These are phyloP conservation scores for Oedothorax gibbosus DNA, from an alignment of 1,140 invertebrate species.

Conservation along the genomic window DNA sequence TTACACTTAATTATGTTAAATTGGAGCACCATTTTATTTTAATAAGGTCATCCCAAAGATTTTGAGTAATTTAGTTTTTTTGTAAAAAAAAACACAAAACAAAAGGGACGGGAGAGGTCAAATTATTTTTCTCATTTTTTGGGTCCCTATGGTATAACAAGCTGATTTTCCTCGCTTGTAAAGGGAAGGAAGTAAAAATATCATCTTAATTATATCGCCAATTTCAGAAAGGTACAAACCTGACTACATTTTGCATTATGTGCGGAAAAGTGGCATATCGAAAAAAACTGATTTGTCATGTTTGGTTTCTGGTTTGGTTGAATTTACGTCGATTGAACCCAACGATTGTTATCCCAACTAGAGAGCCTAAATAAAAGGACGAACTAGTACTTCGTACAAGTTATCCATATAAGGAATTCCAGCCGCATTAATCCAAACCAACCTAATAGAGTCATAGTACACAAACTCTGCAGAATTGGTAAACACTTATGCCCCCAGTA, in stretches of 20 bases:
- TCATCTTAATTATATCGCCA: conserved; percentile 52
- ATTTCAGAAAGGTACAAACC: conserved; percentile 32
- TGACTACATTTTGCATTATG: conserved; percentile 41
- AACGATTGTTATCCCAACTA: no score
- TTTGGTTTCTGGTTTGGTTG: no score
- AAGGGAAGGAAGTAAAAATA: conserved; percentile 18
- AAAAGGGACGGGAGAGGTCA: conserved; percentile 23
- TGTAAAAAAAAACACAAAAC: no score
- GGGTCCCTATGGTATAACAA: neutral
- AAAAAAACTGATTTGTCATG: no score
- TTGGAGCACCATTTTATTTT: conserved; percentile 51
- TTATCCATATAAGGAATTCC: no score
- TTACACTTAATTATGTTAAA: conserved; percentile 48
- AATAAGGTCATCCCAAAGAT: conserved; percentile 16
- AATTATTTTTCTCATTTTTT: conserved; percentile 27
- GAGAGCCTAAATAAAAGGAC: no score
- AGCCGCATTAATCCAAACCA: no score
- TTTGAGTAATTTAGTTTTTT: neutral
- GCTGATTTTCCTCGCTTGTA: conserved; percentile 5
- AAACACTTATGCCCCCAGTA: no score
- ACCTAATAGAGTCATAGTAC: no score
- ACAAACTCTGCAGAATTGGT: no score
- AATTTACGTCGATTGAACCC: no score
- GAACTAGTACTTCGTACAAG: no score
- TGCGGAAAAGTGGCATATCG: neutral